phyloP scores from a whole-genome alignment of 2,113 vertebrate species.

The Leiothrix lutea region DNA sequence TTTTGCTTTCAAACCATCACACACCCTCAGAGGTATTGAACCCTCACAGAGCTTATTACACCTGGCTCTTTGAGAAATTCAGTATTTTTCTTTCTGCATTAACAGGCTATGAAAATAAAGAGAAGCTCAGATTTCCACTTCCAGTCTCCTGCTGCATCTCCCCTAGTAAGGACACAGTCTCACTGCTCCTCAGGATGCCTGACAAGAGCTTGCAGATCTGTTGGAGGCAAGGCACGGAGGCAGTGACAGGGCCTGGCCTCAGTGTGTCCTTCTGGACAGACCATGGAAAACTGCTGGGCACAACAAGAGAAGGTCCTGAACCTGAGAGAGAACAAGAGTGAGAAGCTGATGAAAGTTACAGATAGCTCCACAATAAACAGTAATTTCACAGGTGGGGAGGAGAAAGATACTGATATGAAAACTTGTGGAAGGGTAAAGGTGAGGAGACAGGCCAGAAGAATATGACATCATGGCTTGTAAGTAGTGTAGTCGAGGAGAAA shows the following conservation, averaged over 20 bases:
- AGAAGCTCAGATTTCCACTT: background rate
- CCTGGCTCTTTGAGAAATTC: too few relatives aligned
- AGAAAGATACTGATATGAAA: background rate
- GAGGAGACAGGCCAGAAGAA: background rate
- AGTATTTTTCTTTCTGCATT: background rate
- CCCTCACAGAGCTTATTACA: too few relatives aligned
- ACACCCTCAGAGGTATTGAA: too few relatives aligned
- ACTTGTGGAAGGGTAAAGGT: background rate
- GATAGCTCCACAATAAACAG: background rate
- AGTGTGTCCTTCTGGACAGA: background rate
- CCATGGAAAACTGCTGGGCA: background rate
- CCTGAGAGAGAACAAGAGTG: background rate
- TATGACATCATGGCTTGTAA: background rate
- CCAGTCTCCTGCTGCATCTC: background rate
- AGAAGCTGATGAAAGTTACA: background rate
- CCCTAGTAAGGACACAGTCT: rapidly evolving
- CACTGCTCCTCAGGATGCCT: background rate
- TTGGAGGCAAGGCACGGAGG: background rate
- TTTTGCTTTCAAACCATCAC: too few relatives aligned
- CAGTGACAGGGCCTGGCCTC: background rate
- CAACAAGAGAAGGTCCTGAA: background rate
- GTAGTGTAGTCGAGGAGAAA: background rate
- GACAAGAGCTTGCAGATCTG: background rate
- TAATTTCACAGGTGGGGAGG: background rate
- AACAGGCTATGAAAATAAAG: background rate